Percentiles rank a stretch among this genome's conserved stretches.
phyloP scores from a whole-genome alignment of 1,140 invertebrate genomes.

The Drosophila tristis region DNA sequence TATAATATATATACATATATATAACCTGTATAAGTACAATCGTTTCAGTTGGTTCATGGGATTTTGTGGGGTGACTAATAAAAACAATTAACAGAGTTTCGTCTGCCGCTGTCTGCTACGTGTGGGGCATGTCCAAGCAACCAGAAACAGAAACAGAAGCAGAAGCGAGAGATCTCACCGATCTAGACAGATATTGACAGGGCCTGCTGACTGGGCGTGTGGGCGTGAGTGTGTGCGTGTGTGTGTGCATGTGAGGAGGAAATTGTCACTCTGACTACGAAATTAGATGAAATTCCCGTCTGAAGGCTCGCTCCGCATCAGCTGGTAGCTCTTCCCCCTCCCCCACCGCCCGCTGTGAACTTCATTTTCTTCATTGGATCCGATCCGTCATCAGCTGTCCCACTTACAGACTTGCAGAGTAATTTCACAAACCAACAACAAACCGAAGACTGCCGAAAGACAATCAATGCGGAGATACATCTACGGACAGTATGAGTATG shows the following conservation, averaged over 20 bases:
- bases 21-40: neutral
- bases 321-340: neutral
- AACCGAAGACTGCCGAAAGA: conserved; percentile 10
- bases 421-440: conserved; percentile 14
- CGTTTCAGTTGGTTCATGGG: conserved; percentile 9
- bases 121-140: conserved; percentile 51
- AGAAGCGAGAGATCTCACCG: conserved; percentile 11
- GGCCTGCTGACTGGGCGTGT: neutral
- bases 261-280: conserved; percentile 14
- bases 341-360: neutral
- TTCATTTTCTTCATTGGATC: conserved; percentile 11
- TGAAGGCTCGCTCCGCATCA: neutral
- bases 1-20: neutral
- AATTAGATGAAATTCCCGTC: conserved; percentile 2
- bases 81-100: conserved; percentile 71
- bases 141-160: conserved; percentile 27
- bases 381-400: neutral
- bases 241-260: conserved; percentile 7
- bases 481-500: too few relatives aligned
- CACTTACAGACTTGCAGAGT: conserved; percentile 10
- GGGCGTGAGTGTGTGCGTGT: neutral
- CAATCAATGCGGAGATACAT: neutral
- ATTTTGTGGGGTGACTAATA: conserved; percentile 60
- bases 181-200: conserved; percentile 30
- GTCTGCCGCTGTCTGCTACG: conserved; percentile 51